These are phyloP conservation scores for Meleagris gallopavo DNA, from an alignment of 2,113 vertebrate genomes.

Conservation along the genomic window DNA sequence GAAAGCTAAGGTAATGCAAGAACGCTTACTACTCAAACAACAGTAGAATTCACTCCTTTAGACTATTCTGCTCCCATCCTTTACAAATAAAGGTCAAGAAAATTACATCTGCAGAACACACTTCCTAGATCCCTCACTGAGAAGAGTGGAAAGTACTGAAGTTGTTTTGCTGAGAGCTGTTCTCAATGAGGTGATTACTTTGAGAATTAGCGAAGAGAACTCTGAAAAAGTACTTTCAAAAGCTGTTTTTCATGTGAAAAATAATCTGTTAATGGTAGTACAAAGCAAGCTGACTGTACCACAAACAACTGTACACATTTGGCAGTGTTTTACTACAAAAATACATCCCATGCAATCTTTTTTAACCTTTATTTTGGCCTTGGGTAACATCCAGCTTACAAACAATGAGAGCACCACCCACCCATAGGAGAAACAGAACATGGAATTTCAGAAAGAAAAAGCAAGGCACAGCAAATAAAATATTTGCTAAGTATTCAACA, in stretches of 20 bases:
- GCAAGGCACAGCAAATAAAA: neutral
- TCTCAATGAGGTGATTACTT: neutral
- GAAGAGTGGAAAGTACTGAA: neutral
- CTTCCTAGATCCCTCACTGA: neutral
- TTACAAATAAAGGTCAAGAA: neutral
- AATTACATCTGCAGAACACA: neutral
- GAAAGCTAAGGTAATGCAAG: neutral
- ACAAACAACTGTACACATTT: fast-evolving
- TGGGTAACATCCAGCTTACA: neutral
- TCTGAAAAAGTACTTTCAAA: neutral
- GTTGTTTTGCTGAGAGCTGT: neutral
- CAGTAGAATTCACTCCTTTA: neutral
- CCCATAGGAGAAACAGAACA: neutral
- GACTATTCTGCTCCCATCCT: neutral
- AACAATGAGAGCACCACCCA: neutral
- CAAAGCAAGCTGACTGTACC: neutral
- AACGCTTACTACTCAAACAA: neutral
- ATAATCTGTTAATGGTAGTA: neutral
- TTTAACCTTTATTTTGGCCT: neutral
- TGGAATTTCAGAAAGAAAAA: neutral
- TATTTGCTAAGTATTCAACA: neutral
- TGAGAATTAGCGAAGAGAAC: neutral
- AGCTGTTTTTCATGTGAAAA: neutral
- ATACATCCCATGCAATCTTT: neutral
- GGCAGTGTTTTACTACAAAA: neutral